Conservation (phyloP, 2,113 vertebrate species). For the Bettongia penicillata region DNA sequence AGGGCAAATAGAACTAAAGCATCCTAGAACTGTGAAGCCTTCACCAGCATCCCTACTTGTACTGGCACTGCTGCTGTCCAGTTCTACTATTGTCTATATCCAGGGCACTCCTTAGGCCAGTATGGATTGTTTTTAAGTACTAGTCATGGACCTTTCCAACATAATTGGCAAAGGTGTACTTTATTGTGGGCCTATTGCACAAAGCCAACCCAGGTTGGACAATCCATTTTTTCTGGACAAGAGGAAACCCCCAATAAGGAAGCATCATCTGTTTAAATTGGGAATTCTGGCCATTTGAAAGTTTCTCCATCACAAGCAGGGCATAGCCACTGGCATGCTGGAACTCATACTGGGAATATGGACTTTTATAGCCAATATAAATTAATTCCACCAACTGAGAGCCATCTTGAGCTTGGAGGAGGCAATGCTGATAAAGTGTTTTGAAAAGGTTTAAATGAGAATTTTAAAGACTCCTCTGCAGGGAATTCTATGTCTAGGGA, state of each 20-base stretch:
- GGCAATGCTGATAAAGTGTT: neutral
- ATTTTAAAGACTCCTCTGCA: neutral
- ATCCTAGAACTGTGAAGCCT: neutral
- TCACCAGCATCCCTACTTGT: neutral
- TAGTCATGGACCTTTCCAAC: neutral
- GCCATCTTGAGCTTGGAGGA: neutral
- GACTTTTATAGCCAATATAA: neutral
- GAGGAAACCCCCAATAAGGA: neutral
- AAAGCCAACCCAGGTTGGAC: neutral
- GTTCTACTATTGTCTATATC: neutral
- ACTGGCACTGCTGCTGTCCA: neutral
- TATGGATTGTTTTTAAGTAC: neutral
- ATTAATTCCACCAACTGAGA: neutral
- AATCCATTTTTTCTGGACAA: neutral
- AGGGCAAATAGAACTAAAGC: neutral
- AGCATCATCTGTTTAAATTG: neutral
- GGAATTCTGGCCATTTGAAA: neutral
- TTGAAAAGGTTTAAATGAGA: neutral
- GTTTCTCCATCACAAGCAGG: neutral
- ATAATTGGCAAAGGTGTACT: neutral
- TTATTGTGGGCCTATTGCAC: neutral
- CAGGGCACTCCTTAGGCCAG: neutral
- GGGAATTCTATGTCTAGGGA: neutral
- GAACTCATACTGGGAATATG: neutral
- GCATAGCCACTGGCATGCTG: neutral